Conservation (phyloP, 2,888 invertebrate species). For the Stenichneumon culpator region DNA sequence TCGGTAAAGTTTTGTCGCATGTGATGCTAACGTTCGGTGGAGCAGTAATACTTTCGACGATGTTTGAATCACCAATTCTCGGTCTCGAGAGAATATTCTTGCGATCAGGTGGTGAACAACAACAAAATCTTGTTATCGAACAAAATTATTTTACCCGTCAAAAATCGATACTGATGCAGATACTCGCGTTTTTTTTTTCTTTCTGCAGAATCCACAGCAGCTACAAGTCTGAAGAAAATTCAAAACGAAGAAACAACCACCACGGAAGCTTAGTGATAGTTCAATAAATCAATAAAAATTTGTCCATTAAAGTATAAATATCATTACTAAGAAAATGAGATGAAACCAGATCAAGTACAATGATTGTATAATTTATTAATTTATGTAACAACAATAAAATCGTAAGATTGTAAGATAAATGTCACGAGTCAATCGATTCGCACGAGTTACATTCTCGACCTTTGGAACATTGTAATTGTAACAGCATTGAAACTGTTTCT, state of each 20-base stretch:
- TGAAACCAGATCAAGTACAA: slow-evolving; percentile 34
- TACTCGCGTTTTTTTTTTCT: background rate
- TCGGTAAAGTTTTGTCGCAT: slow-evolving; percentile 87
- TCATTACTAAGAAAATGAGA: slow-evolving; percentile 5
- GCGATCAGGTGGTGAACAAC: slow-evolving; percentile 83
- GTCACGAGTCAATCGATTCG: background rate
- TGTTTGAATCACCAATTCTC: slow-evolving; percentile 91
- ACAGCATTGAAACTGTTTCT: background rate
- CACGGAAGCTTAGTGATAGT: slow-evolving; percentile 65
- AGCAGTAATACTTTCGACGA: slow-evolving; percentile 88
- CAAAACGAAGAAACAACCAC: slow-evolving; percentile 72
- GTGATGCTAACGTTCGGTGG: slow-evolving; percentile 88
- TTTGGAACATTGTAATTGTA: slow-evolving; percentile 11
- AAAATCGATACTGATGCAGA: background rate
- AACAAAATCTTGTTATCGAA: background rate
- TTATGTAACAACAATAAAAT: slow-evolving; percentile 54
- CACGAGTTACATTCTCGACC: slow-evolving; percentile 5
- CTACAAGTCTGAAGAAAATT: slow-evolving; percentile 69
- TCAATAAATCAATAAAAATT: slow-evolving; percentile 21
- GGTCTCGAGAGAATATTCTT: slow-evolving; percentile 90
- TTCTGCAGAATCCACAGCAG: slow-evolving; percentile 38
- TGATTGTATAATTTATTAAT: slow-evolving; percentile 61
- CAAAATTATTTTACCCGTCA: background rate
- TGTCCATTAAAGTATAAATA: slow-evolving; percentile 17
- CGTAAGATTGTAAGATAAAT: slow-evolving; percentile 22